A percentile compares a stretch with the other conserved stretches of the same genome.
Evolutionary conservation across 2,113 vertebrate genomes (phyloP).

Genomic region (Pagrus major): DNA sequence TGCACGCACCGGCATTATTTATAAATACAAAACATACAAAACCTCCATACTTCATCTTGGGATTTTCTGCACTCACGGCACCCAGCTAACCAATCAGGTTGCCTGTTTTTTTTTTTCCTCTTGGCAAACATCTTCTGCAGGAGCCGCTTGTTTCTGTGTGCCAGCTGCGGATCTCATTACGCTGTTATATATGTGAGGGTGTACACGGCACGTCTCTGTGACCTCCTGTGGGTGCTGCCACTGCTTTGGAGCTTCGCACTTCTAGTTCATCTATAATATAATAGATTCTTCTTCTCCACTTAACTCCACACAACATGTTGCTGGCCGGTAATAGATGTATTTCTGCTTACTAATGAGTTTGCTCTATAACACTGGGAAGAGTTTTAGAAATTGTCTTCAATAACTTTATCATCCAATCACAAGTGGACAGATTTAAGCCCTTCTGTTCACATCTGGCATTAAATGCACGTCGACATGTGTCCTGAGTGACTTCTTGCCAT

Average conservation of each 20-base stretch:
- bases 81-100: conserved; percentile 6
- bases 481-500: too few species aligned
- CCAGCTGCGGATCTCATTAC: conserved; percentile 37
- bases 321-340: background rate
- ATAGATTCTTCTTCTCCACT: background rate
- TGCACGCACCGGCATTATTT: conserved; percentile 26
- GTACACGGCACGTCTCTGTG: background rate
- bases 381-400: background rate
- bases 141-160: conserved; percentile 11
- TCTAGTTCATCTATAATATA: too few species aligned
- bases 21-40: conserved; percentile 13
- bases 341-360: background rate
- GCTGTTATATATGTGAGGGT: conserved; percentile 15
- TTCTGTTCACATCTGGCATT: too few species aligned
- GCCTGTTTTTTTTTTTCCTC: background rate
- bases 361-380: background rate
- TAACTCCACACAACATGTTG: background rate
- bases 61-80: conserved; percentile 19
- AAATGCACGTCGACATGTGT: too few species aligned
- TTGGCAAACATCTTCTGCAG: conserved; percentile 26
- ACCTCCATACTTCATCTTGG: background rate
- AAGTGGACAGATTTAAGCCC: too few species aligned
- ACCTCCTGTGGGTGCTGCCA: background rate
- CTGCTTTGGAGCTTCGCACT: background rate
- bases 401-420: too few species aligned